These are phyloP conservation scores for Eira barbara DNA, from an alignment of 2,113 vertebrate species.

Conservation along the genomic window DNA sequence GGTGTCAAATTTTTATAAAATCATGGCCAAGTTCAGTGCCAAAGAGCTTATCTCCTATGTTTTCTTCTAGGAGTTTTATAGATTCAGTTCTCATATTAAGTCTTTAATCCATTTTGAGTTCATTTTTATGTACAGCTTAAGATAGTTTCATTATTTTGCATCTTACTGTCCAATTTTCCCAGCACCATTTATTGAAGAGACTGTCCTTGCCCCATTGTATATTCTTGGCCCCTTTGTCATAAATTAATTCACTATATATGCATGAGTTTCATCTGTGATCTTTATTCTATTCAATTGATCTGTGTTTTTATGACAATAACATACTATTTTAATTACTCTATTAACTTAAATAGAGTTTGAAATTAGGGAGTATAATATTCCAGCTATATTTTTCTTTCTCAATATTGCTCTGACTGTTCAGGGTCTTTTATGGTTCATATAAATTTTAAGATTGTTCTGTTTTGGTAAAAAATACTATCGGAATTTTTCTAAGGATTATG, in stretches of 20 bases:
- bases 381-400: neutral
- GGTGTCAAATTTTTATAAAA: neutral
- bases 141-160: neutral
- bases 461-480: neutral
- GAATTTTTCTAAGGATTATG: neutral
- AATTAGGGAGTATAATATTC: neutral
- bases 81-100: neutral
- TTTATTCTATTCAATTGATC: neutral
- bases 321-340: neutral
- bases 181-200: neutral
- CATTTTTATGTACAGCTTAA: neutral
- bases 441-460: neutral
- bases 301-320: neutral
- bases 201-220: neutral
- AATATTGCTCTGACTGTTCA: neutral
- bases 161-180: neutral
- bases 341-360: neutral
- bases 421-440: neutral
- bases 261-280: neutral
- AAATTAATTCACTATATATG: neutral
- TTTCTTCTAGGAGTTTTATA: neutral
- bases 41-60: neutral
- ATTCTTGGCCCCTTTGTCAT: neutral
- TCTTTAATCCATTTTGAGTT: neutral
- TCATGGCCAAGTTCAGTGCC: neutral